phyloP scores from a whole-genome alignment of 2,888 invertebrate species.

The Melinaea menophilus region DNA sequence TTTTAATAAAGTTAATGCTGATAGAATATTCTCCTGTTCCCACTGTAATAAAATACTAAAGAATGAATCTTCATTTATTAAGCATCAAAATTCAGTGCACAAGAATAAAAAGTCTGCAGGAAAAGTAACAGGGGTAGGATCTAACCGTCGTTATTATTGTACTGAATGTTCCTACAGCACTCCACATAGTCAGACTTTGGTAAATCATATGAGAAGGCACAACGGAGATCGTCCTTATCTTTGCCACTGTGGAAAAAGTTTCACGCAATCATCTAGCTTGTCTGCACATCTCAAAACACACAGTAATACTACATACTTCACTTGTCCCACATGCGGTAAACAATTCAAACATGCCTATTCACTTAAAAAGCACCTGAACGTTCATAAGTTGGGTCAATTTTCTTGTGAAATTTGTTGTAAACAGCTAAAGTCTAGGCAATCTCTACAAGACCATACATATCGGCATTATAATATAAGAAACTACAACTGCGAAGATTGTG shows the following conservation, averaged over 20 bases:
- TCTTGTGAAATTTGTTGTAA: slow-evolving; percentile 64
- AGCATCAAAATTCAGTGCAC: slow-evolving; percentile 62
- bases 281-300: slow-evolving; percentile 66
- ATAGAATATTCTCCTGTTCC: slow-evolving; percentile 41
- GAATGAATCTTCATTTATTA: slow-evolving; percentile 50
- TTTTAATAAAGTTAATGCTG: slow-evolving; percentile 9
- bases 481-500: slow-evolving; percentile 71
- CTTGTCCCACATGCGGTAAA: slow-evolving; percentile 67
- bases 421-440: slow-evolving; percentile 59
- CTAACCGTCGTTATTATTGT: slow-evolving; percentile 60
- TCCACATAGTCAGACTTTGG: slow-evolving; percentile 68
- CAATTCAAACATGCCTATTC: slow-evolving; percentile 71
- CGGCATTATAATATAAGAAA: slow-evolving; percentile 68
- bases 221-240: slow-evolving; percentile 65
- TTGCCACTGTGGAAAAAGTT: slow-evolving; percentile 69
- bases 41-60: slow-evolving; percentile 57
- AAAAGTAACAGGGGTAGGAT: slow-evolving; percentile 61
- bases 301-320: slow-evolving; percentile 56
- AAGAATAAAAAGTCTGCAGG: slow-evolving; percentile 57
- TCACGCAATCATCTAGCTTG: slow-evolving; percentile 66
- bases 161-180: slow-evolving; percentile 64
- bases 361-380: slow-evolving; percentile 60
- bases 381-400: slow-evolving; percentile 59
- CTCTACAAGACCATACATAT: slow-evolving; percentile 60
- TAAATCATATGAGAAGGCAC: slow-evolving; percentile 67